These are phyloP conservation scores for Lepisosteus oculatus DNA, from an alignment of 2,113 vertebrate species.

Conservation along the genomic window DNA sequence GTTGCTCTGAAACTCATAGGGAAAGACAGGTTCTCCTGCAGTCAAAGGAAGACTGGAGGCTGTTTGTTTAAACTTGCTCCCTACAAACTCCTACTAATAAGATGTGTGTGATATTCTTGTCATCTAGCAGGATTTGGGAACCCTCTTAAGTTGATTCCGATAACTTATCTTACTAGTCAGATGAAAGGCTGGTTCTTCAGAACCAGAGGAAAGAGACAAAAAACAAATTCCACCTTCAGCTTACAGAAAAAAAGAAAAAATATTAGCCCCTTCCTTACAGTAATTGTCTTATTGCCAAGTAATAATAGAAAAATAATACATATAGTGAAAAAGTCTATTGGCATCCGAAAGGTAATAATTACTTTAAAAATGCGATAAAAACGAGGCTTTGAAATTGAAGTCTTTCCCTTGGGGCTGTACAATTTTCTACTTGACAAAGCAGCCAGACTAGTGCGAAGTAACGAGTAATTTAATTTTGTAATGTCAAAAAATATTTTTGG, in stretches of 20 bases:
- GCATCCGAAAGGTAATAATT: conserved; percentile 44
- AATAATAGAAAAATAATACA: conserved; percentile 42
- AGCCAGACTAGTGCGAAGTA: conserved; percentile 4
- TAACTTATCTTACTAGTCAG: too few relatives aligned
- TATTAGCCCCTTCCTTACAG: conserved; percentile 23
- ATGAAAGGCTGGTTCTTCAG: too few relatives aligned
- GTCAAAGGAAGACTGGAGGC: too few relatives aligned
- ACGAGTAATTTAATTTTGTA: too few relatives aligned
- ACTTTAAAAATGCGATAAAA: background rate
- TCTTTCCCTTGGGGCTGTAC: conserved; percentile 38
- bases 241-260: conserved; percentile 2
- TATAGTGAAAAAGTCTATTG: conserved; percentile 5
- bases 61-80: too few relatives aligned
- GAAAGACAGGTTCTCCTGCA: too few relatives aligned
- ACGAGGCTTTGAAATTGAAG: background rate
- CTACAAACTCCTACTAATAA: too few relatives aligned
- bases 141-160: too few relatives aligned
- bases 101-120: too few relatives aligned
- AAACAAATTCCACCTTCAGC: background rate
- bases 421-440: conserved; percentile 33
- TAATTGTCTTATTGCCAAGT: conserved; percentile 45
- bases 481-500: conserved; percentile 41
- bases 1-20: too few relatives aligned
- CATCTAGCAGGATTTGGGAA: too few relatives aligned
- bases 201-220: too few relatives aligned